A percentile compares a stretch with the other conserved stretches of the same genome.
These are phyloP conservation scores for Montipora cactus DNA, from an alignment of 64 coral and sea anemone genomes.

Conservation along the genomic window DNA sequence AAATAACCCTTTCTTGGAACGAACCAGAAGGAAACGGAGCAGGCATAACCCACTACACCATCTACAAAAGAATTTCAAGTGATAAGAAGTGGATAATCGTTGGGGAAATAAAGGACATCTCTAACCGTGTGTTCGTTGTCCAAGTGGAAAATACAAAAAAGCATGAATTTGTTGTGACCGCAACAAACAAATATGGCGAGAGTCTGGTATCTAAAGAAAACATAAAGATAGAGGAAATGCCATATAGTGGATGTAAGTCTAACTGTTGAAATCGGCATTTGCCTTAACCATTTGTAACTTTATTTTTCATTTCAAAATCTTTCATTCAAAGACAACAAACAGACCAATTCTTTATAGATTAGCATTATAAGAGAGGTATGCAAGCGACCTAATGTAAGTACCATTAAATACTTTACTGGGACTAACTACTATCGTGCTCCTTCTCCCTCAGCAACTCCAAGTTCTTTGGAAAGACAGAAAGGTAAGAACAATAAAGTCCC, in stretches of 20 bases:
- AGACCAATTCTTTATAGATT: too few relatives aligned
- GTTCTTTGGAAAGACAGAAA: too few relatives aligned
- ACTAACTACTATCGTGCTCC: too few relatives aligned
- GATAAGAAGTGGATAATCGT: neutral
- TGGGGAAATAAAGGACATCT: neutral
- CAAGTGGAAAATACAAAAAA: neutral
- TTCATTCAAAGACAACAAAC: too few relatives aligned
- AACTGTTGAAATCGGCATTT: too few relatives aligned
- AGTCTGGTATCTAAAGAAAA: neutral
- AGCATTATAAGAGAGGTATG: too few relatives aligned
- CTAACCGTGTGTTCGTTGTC: neutral
- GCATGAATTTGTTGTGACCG: neutral
- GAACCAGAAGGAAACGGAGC: slow-evolving; percentile 5
- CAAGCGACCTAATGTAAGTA: too few relatives aligned
- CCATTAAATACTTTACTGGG: too few relatives aligned
- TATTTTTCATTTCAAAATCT: too few relatives aligned
- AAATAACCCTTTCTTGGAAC: neutral
- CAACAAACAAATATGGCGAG: slow-evolving; percentile 1
- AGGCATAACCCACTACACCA: neutral
- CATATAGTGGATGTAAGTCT: neutral
- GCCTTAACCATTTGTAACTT: too few relatives aligned
- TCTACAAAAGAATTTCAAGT: neutral
- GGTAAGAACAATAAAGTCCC: too few relatives aligned
- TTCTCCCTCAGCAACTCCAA: too few relatives aligned
- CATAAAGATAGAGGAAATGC: neutral